phyloP scores from a whole-genome alignment of 2,113 vertebrate species.

The Accipiter cooperii region DNA sequence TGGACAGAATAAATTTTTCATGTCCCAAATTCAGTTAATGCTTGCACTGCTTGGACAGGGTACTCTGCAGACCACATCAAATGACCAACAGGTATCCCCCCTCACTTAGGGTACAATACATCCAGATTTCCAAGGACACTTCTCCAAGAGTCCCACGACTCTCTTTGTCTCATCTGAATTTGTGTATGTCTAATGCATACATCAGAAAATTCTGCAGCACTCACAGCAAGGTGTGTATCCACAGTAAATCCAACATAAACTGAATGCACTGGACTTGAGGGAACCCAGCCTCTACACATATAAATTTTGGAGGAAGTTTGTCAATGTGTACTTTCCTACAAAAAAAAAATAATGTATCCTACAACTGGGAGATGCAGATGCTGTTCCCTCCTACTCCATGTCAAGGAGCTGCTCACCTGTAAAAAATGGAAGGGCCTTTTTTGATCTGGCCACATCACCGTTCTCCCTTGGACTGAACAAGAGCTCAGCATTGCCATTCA shows the following conservation, averaged over 20 bases:
- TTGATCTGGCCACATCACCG: neutral
- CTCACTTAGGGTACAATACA: neutral
- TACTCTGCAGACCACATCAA: neutral
- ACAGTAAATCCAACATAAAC: neutral
- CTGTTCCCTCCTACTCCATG: neutral
- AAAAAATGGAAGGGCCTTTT: neutral
- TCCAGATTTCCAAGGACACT: neutral
- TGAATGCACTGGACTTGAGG: neutral
- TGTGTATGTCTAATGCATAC: neutral
- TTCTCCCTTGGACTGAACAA: neutral
- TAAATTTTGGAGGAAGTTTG: neutral
- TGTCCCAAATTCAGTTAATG: neutral
- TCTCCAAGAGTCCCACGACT: neutral
- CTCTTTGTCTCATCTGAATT: neutral
- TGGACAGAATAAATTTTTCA: neutral
- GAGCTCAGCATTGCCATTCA: neutral
- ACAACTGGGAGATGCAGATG: neutral
- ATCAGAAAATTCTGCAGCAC: neutral
- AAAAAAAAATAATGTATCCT: neutral
- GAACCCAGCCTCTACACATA: neutral
- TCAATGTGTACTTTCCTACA: neutral
- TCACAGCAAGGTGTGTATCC: neutral
- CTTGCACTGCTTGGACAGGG: neutral
- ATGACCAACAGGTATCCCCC: neutral
- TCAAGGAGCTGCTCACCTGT: neutral